Evolutionary conservation across 2,888 invertebrate genomes (phyloP).

Genomic region (Physocephala rufipes): DNA sequence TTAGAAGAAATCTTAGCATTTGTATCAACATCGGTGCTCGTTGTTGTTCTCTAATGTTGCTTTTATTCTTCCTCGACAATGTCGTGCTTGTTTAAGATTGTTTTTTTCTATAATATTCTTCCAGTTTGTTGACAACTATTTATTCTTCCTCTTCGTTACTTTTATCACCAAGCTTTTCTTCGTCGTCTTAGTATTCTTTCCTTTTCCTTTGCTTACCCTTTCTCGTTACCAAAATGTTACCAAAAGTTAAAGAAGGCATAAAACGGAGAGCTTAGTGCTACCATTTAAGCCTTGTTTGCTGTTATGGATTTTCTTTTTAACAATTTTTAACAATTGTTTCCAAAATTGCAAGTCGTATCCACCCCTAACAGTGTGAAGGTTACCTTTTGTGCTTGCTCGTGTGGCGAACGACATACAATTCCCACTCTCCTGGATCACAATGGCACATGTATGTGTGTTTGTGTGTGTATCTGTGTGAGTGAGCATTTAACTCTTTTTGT

Average conservation of each 20-base stretch:
- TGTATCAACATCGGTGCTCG: no score
- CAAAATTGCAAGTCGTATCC: background rate
- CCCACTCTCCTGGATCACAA: background rate
- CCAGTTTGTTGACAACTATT: constrained; percentile 7
- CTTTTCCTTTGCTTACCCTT: background rate
- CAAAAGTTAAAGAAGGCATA: constrained; percentile 24
- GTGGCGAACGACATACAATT: no score
- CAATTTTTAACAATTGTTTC: constrained; percentile 7
- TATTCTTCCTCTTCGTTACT: background rate
- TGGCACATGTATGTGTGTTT: background rate
- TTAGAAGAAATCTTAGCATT: background rate
- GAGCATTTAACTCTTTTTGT: background rate
- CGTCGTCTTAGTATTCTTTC: background rate
- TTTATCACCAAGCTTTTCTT: background rate
- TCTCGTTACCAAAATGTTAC: background rate
- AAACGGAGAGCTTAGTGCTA: constrained; percentile 14
- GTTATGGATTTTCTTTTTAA: constrained; percentile 7
- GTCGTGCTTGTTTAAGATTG: no score
- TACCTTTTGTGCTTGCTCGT: background rate
- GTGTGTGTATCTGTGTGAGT: constrained; percentile 5
- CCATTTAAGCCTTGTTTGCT: constrained; percentile 10
- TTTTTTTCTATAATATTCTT: no score
- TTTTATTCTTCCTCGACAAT: no score
- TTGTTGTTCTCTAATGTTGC: no score
- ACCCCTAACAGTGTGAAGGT: background rate